Conservation (phyloP, 2,113 vertebrate genomes). For the Recurvirostra avosetta region DNA sequence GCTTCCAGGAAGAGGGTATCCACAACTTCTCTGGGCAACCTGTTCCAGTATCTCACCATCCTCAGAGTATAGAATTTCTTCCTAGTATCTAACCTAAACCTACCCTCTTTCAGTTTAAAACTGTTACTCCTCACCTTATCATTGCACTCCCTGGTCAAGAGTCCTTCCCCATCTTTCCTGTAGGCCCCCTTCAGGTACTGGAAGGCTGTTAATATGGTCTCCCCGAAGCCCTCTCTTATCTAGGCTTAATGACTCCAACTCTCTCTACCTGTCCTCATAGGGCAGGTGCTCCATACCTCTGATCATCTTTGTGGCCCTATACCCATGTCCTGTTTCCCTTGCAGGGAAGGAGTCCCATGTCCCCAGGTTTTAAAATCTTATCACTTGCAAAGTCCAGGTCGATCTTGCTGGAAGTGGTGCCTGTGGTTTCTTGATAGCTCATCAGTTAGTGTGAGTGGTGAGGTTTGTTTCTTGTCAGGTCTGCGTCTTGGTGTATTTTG, state of each 20-base stretch:
- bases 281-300: background rate
- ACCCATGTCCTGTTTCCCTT: background rate
- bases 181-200: background rate
- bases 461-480: background rate
- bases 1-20: background rate
- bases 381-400: background rate
- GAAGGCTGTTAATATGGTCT: background rate
- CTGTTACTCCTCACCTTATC: background rate
- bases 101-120: background rate
- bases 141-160: too few relatives aligned
- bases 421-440: background rate
- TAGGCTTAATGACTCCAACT: background rate
- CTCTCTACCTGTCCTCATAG: background rate
- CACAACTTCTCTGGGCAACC: background rate
- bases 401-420: background rate
- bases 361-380: background rate
- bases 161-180: background rate
- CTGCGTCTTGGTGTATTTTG: background rate
- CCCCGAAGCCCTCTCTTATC: background rate
- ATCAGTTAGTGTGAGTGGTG: background rate
- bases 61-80: background rate
- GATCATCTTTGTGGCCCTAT: background rate
- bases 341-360: rapidly evolving
- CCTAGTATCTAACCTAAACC: background rate
- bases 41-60: background rate